These are phyloP conservation scores for Podarcis cretensis DNA, from an alignment of 2,113 vertebrate species.

Conservation along the genomic window DNA sequence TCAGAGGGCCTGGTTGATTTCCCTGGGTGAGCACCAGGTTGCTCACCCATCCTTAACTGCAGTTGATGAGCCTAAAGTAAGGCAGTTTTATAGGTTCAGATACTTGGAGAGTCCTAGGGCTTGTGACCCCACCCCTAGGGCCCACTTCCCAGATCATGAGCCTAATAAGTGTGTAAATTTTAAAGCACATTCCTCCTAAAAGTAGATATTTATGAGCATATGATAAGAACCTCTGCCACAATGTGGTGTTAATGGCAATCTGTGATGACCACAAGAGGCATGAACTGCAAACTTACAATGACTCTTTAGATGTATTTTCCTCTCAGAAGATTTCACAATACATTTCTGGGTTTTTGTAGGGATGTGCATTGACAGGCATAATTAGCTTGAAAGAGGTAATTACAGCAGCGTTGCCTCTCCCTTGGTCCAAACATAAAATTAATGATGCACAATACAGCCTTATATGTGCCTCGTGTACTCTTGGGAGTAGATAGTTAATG, in stretches of 20 bases:
- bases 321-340: not conserved
- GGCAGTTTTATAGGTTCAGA: not conserved
- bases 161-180: not conserved
- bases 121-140: not conserved
- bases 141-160: not conserved
- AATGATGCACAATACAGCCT: not conserved
- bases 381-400: not conserved
- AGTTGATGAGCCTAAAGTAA: not conserved
- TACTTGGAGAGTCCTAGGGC: not conserved
- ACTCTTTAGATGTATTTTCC: not conserved
- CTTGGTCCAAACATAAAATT: conserved; percentile 13
- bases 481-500: not conserved
- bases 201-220: not conserved
- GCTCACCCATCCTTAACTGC: not conserved
- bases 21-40: not conserved
- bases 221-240: not conserved
- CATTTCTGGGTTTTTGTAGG: not conserved
- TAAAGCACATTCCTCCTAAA: not conserved
- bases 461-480: not conserved
- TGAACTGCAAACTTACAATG: not conserved
- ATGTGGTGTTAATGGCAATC: not conserved
- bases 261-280: not conserved
- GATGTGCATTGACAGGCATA: not conserved
- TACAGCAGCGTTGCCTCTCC: not conserved
- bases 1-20: not conserved